Conservation (phyloP, 2,888 invertebrate genomes). For the Syrista parreyssii region DNA sequence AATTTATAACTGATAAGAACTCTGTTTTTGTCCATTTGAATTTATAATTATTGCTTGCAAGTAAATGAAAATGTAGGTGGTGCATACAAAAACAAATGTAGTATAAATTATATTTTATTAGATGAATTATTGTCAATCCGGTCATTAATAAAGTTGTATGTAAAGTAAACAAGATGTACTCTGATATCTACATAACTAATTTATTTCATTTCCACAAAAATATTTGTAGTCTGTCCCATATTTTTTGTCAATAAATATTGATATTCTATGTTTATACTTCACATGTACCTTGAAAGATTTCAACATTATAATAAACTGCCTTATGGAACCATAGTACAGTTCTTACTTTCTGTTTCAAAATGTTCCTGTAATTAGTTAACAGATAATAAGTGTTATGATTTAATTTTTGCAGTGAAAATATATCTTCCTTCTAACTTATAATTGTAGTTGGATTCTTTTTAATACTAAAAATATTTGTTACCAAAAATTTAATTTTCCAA, state of each 20-base stretch:
- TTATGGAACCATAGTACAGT: neutral
- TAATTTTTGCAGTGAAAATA: neutral
- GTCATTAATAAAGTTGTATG: neutral
- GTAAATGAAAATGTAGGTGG: neutral
- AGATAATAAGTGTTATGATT: neutral
- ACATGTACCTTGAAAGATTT: conserved; percentile 16
- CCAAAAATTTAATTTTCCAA: neutral
- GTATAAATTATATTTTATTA: neutral
- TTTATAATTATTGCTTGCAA: neutral
- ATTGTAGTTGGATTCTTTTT: neutral
- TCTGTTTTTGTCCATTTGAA: neutral
- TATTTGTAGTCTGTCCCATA: neutral
- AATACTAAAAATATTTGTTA: neutral
- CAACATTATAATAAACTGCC: conserved; percentile 5
- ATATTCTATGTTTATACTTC: neutral
- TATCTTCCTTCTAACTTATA: neutral
- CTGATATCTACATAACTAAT: neutral
- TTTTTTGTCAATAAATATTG: neutral
- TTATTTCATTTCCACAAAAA: neutral
- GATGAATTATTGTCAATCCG: neutral
- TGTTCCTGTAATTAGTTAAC: neutral
- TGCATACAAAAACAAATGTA: neutral
- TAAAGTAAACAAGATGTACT: neutral
- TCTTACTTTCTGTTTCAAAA: neutral
- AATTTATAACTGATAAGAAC: neutral